Evolutionary conservation across 2,888 invertebrate species (phyloP).

Genomic region (Lacanobia oleracea): DNA sequence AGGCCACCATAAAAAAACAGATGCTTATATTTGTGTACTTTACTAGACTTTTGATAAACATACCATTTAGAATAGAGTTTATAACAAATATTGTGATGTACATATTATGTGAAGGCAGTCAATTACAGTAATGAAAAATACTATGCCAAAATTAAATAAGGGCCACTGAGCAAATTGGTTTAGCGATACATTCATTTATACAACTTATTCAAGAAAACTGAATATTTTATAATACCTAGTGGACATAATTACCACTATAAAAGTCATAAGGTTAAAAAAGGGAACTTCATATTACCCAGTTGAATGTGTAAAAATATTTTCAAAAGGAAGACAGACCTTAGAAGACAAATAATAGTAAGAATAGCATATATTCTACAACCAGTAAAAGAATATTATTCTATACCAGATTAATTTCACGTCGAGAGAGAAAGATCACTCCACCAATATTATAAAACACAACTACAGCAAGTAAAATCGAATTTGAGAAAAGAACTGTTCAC

Average conservation of each 20-base stretch:
- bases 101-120: background rate
- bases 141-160: conserved; percentile 20
- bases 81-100: conserved; percentile 1
- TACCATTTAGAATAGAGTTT: background rate
- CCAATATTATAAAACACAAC: background rate
- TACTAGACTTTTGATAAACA: conserved; percentile 7
- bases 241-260: too few relatives aligned
- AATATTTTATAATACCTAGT: too few relatives aligned
- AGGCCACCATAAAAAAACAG: conserved; percentile 42
- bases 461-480: background rate
- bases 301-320: background rate
- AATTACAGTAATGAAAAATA: background rate
- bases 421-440: background rate
- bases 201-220: background rate
- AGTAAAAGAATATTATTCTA: background rate
- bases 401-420: background rate
- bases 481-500: background rate
- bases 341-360: background rate
- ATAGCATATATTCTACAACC: background rate
- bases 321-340: too few relatives aligned
- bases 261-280: too few relatives aligned
- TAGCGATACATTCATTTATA: too few relatives aligned
- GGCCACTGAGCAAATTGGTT: background rate
- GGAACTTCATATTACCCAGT: background rate
- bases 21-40: conserved; percentile 6